Evolutionary conservation across 1,140 invertebrate genomes (phyloP), one percentile per base, ranked within the genome.

Genomic region (Bombus pyrosoma): DNA sequence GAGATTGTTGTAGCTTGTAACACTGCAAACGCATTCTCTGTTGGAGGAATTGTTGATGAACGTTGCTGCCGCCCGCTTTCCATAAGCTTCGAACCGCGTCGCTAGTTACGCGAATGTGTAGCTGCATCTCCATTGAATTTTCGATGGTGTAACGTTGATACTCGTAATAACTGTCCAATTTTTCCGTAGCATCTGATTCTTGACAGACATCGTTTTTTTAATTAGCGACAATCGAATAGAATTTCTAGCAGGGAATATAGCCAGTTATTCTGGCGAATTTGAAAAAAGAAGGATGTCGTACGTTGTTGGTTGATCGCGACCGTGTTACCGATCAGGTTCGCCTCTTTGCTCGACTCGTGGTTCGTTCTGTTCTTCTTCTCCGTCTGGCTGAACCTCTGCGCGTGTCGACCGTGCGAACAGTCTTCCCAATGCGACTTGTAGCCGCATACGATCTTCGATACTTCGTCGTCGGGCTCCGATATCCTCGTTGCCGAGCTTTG

Each of bases 1-100:
- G 88, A 9, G 76, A 68, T 53, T 73, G 90, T 37, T 91, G 90
- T 3, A 62, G 57, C 22, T 81, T 84, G 32, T 81, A 78, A 2
- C 43, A 76, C 53, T 81, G 85, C 32, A 82, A 53, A 8, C 81
- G 81, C 22, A 68, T 72, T 10, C 43, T 79, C 25, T 83, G 89
- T 32, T 78, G 87, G 37, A 25, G n/a, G 32, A 64, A 74, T 15
- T 85, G 84, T 22, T 69, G 85, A 2, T 85, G 86, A n/a, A 32
- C n/a, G 28, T 69, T 88, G 3, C 28, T 81, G 0, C 32, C 81
- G 0, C 77, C 80, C 3, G 75, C 32, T 43, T 85, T 86, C 94
- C 94, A 94, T 8, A 94, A 76, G 68, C 90, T 87, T 28, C 90
- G 90, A 5, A 94, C 90, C 0, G 75, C 62, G 3, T 93, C 89